These are phyloP conservation scores for Rhizomys pruinosus DNA, from an alignment of 2,113 vertebrate genomes.

Conservation along the genomic window DNA sequence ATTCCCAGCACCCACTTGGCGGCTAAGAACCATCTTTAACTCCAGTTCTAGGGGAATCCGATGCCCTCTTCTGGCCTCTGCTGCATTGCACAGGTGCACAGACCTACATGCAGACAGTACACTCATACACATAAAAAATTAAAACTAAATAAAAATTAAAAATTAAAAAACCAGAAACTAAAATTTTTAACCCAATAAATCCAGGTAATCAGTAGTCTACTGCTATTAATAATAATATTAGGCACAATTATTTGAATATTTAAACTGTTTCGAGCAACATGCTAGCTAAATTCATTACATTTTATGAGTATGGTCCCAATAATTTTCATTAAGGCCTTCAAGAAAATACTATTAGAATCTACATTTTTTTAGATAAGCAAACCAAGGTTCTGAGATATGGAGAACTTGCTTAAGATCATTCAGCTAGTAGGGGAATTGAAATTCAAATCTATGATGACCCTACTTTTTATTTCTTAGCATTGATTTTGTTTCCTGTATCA, in stretches of 20 bases:
- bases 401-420: background rate
- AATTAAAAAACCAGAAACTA: background rate
- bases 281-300: background rate
- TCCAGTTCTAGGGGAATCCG: no score
- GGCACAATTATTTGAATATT: background rate
- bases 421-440: background rate
- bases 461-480: background rate
- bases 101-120: no score
- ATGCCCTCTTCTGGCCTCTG: no score
- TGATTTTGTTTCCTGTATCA: background rate
- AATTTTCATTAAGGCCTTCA: background rate
- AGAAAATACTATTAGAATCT: background rate
- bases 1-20: no score
- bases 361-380: background rate
- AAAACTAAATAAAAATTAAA: conserved; percentile 2
- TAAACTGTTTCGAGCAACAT: background rate
- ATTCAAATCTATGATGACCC: background rate
- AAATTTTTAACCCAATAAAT: background rate
- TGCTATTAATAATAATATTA: background rate
- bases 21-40: no score
- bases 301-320: conserved; percentile 7
- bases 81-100: no score
- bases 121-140: no score
- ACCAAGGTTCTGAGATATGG: background rate
- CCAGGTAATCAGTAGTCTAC: background rate